Evolutionary conservation across 2,888 invertebrate species (phyloP), one percentile per base, ranked within the genome.

Genomic region (Polyommatus icarus): DNA sequence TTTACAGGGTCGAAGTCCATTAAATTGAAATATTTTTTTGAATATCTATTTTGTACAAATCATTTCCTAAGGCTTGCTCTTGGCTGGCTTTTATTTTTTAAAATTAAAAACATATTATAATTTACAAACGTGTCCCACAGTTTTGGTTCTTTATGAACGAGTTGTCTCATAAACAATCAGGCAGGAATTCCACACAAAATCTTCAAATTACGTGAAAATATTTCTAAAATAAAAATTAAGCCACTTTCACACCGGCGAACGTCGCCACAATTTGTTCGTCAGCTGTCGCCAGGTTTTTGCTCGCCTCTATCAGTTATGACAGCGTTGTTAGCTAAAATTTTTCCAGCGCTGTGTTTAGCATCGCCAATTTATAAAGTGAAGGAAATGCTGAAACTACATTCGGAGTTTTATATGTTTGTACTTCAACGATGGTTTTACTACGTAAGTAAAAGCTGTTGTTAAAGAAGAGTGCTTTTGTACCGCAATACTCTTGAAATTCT

Each of bases 201-300:
- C 36, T n/a, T 12, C 46, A 73, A 73, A 1, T 20, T 71, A 72
- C 50, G 50, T 50, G 75, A 75, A 75, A 75, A 75, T 29, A 75
- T 50, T 75, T 75, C 29, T 50, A 29, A 50, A 72, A 57, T 77
- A 72, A 77, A 77, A 77, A 72, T 59, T 50, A 75, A 75, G 75
- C 18, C 18, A 54, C 54, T 5, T 54, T 50, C 75, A 75, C 29
- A 75, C 18, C 18, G 29, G 29, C 46, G 24, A 29, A 29, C 32
- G 72, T 73, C 72, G 72, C 71, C 84, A 87, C 88, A 89, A 89
- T 90, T 77, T 88, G 87, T 81, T 82, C 82, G 83, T 84, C 83
- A 85, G 85, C 87, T 87, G 86, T 84, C 84, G 83, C 87, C 83
- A 82, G 86, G 89, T 89, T 89, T 89, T 88, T 85, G 81, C 80